Base-by-base conservation (phyloP, 2,888 invertebrate species). In the Cerastis rubricosa region DNA sequence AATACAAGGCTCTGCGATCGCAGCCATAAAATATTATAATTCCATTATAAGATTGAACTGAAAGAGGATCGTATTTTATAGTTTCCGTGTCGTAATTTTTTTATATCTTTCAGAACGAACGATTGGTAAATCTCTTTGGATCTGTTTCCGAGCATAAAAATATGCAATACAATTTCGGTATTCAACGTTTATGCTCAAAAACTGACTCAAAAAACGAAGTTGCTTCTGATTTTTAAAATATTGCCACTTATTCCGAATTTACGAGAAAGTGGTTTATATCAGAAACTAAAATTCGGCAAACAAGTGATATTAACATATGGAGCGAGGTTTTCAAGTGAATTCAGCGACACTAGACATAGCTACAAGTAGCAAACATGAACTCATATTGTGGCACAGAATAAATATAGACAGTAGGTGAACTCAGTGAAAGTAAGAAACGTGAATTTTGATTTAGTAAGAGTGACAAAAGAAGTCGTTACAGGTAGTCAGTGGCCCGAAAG, bases 281-380 rank as follows among this genome's bases (percentile, higher is more conserved):
- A 49, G 71, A 85, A 71, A 51, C 64, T 71, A 45, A 4, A 64
- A 81, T 54, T 71, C 71, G 64, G 45, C 71, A 69, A 71, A 51
- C 69, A 57, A 59, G 47, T 80, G 68, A 68, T 71, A 85, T 85
- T 82, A 82, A 67, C 85, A 82, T 84, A 85, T 54, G 85, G 49
- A 76, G 76, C 82, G 82, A 81, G 76, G 51, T 61, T 75, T 45
- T 49, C 51, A 22, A 81, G 54, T 71, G 75, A 81, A 81, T 71
- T 74, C 59, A 64, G 54, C 43, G 51, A 85, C 71, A 71, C 64
- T 11, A 61, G 57, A 81, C 43, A 78, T 54, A 74, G 25, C 67
- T 66, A 74, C 61, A 66, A 51, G 83, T 49, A 72, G 67, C 7
- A 2, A 67, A 71, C 59, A 35, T 59, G 43, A 54, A 61, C 67